A percentile compares a stretch with the other conserved stretches of the same genome.
Conservation (phyloP, 2,888 invertebrate species). For the Bruchidius siliquastri region DNA sequence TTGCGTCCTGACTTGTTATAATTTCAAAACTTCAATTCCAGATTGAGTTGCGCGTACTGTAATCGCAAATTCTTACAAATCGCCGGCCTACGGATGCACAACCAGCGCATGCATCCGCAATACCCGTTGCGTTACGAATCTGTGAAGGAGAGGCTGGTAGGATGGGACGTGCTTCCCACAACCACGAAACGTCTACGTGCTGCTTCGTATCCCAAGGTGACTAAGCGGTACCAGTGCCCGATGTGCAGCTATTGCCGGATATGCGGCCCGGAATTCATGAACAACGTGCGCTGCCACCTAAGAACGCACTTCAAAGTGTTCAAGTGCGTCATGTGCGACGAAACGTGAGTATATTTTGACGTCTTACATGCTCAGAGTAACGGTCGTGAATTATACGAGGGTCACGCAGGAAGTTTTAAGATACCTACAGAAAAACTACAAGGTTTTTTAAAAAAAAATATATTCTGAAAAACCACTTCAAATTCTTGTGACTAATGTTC, state of each 20-base stretch:
- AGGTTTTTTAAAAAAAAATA: too few relatives aligned
- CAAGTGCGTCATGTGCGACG: slow-evolving; percentile 45
- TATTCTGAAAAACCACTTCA: too few relatives aligned
- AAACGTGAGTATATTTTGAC: slow-evolving; percentile 8
- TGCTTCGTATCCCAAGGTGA: background rate
- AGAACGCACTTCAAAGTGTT: slow-evolving; percentile 45
- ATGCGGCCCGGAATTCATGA: slow-evolving; percentile 26
- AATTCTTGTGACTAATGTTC: too few relatives aligned
- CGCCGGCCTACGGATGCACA: slow-evolving; percentile 31
- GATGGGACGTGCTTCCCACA: slow-evolving; percentile 21
- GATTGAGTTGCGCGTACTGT: slow-evolving; percentile 37
- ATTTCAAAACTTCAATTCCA: slow-evolving; percentile 18
- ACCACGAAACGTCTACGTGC: slow-evolving; percentile 3
- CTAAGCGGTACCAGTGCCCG: slow-evolving; percentile 42
- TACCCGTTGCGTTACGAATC: slow-evolving; percentile 32
- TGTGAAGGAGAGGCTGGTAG: slow-evolving; percentile 25
- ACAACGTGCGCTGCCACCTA: slow-evolving; percentile 44
- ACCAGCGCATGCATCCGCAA: slow-evolving; percentile 30
- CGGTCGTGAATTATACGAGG: too few relatives aligned
- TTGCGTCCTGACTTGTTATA: background rate
- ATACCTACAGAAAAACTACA: too few relatives aligned
- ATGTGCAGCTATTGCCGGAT: slow-evolving; percentile 40
- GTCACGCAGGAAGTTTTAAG: too few relatives aligned
- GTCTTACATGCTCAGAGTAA: too few relatives aligned
- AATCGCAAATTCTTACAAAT: slow-evolving; percentile 25